phyloP scores from a whole-genome alignment of 2,888 invertebrate species.

The Mamestra brassicae region DNA sequence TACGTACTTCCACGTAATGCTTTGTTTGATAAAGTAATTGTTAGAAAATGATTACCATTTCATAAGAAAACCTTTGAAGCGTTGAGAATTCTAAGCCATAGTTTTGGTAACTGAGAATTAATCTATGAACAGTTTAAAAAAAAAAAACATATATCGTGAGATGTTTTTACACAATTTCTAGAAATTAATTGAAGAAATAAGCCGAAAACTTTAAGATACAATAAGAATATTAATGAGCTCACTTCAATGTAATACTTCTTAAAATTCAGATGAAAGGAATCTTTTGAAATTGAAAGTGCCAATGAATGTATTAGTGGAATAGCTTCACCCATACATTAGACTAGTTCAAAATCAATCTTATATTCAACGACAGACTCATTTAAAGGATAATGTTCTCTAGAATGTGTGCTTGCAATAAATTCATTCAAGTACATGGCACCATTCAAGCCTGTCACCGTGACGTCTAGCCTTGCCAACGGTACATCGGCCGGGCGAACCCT shows the following conservation, averaged over 20 bases:
- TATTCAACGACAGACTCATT: constrained; percentile 17
- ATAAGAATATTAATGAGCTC: not conserved
- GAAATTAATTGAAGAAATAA: not conserved
- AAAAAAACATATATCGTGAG: not conserved
- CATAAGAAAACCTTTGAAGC: constrained; percentile 3
- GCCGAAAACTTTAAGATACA: not conserved
- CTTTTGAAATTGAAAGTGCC: constrained; percentile 14
- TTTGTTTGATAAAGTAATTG: constrained; percentile 19
- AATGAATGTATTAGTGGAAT: constrained; percentile 8
- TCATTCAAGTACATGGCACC: constrained; percentile 15
- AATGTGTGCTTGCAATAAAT: constrained; percentile 35
- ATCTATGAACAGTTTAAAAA: not conserved
- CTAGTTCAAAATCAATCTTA: constrained; percentile 31
- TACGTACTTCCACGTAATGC: not conserved
- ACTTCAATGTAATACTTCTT: not conserved
- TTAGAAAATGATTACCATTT: constrained; percentile 27
- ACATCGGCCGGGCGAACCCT: constrained; percentile 46
- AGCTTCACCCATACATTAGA: not conserved
- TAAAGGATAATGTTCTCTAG: constrained; percentile 2
- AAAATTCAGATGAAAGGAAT: not conserved
- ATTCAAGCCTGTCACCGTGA: constrained; percentile 8
- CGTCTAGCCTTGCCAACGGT: constrained; percentile 35
- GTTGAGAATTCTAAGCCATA: not conserved
- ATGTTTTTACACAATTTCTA: not conserved
- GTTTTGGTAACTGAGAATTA: not conserved